Conservation (phyloP, 2,113 vertebrate genomes). For the Astatoreochromis straeleni region DNA sequence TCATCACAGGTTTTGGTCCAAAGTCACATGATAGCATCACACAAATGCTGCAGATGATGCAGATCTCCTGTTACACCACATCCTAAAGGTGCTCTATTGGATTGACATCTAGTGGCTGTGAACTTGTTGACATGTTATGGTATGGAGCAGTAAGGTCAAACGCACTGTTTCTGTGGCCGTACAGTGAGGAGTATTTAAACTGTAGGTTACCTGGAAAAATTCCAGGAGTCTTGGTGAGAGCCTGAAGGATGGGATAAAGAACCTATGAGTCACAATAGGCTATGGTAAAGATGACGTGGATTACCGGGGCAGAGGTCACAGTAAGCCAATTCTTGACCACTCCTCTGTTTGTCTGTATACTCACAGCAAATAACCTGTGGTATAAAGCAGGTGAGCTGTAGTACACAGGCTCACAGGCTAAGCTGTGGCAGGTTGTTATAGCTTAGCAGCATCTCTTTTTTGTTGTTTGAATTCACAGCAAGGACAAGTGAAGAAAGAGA, state of each 20-base stretch:
- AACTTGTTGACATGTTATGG: background rate
- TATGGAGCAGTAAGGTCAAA: background rate
- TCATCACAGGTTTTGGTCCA: background rate
- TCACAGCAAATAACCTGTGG: slow-evolving; percentile 85
- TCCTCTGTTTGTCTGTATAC: slow-evolving; percentile 83
- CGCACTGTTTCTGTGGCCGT: background rate
- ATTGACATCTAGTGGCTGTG: background rate
- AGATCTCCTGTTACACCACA: background rate
- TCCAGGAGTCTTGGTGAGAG: slow-evolving; percentile 83
- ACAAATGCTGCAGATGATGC: background rate
- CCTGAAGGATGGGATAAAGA: slow-evolving; percentile 70
- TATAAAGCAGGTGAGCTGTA: background rate
- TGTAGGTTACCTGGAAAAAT: slow-evolving; percentile 80
- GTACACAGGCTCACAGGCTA: background rate
- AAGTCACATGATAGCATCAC: background rate
- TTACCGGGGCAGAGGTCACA: slow-evolving; percentile 80
- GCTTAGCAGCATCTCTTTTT: background rate
- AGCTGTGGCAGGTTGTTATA: background rate
- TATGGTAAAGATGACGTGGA: slow-evolving; percentile 80
- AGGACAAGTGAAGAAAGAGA: background rate
- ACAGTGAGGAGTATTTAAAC: background rate
- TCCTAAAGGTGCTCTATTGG: background rate
- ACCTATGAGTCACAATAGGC: slow-evolving; percentile 81
- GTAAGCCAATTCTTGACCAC: slow-evolving; percentile 83
- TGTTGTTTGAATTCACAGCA: background rate